Percentiles rank a stretch among this genome's conserved stretches.
Conservation (phyloP, 2,888 invertebrate genomes). For the Thera britannica region DNA sequence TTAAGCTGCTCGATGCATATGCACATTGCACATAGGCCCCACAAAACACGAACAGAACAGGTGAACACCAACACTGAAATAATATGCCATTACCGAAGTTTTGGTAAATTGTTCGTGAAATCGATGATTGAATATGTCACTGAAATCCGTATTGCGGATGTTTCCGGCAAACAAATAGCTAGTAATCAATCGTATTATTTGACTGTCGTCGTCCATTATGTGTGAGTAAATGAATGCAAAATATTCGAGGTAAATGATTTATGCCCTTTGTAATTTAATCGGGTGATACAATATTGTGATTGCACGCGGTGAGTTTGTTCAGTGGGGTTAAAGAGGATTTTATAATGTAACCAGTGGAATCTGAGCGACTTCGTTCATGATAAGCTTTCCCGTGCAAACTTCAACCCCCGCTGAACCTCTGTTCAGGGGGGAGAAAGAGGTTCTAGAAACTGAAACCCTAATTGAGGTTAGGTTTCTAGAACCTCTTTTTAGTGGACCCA, state of each 20-base stretch:
- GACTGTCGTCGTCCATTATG: slow-evolving; percentile 49
- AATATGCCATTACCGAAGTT: slow-evolving; percentile 49
- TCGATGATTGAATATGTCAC: slow-evolving; percentile 68
- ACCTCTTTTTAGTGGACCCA: no score
- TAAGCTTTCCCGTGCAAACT: no score
- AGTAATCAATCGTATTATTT: slow-evolving; percentile 70
- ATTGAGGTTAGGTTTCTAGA: no score
- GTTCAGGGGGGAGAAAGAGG: no score
- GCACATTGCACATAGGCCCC: slow-evolving; percentile 43
- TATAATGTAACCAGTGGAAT: background rate
- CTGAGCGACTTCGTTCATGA: no score
- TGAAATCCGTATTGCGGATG: slow-evolving; percentile 60
- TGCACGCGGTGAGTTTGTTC: background rate
- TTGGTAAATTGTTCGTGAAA: slow-evolving; percentile 63
- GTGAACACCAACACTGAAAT: slow-evolving; percentile 37
- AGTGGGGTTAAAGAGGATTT: background rate
- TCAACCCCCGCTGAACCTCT: no score
- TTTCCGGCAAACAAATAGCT: slow-evolving; percentile 63
- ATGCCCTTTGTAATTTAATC: slow-evolving; percentile 29
- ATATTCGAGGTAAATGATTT: slow-evolving; percentile 46
- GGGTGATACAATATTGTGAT: slow-evolving; percentile 20
- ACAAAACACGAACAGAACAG: slow-evolving; percentile 26
- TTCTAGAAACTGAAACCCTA: no score
- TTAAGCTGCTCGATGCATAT: slow-evolving; percentile 49
- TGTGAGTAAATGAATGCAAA: slow-evolving; percentile 50